Evolutionary conservation across 2,113 vertebrate species (phyloP).

Genomic region (Desmodus rotundus): DNA sequence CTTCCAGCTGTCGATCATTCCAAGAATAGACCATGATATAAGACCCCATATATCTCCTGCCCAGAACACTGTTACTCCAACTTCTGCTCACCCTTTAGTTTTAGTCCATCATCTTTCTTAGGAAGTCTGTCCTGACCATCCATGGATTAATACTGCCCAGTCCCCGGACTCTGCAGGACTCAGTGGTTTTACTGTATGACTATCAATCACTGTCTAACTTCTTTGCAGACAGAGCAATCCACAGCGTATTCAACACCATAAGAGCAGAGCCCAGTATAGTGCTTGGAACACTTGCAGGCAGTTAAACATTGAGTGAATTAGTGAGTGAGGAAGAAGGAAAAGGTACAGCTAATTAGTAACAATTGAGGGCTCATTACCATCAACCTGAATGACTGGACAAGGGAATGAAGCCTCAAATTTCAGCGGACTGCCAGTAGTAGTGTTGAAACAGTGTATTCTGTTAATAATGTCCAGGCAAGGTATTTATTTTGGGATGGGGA

Average conservation of each 20-base stretch:
- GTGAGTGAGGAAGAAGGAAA: not conserved
- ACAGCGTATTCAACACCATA: not conserved
- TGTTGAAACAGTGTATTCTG: not conserved
- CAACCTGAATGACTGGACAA: not conserved
- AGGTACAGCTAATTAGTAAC: not conserved
- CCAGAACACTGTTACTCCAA: not conserved
- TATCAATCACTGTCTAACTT: not conserved
- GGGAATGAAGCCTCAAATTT: not conserved
- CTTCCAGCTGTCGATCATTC: not conserved
- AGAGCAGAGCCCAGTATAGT: not conserved
- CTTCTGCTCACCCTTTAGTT: no score
- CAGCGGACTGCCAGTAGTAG: not conserved
- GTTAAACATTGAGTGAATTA: not conserved
- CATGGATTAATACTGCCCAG: rapidly evolving
- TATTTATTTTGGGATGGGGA: not conserved
- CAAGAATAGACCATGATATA: not conserved
- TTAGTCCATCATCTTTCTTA: not conserved
- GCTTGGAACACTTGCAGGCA: not conserved
- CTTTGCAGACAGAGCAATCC: not conserved
- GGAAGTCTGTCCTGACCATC: not conserved
- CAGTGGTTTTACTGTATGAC: not conserved
- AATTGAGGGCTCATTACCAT: not conserved
- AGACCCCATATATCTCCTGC: not conserved
- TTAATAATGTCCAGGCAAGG: not conserved
- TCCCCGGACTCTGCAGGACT: not conserved